Percentiles rank a stretch among this genome's conserved stretches.
Conservation (phyloP, 2,797 vertebrate genomes). For the Cheirogaleus major region DNA sequence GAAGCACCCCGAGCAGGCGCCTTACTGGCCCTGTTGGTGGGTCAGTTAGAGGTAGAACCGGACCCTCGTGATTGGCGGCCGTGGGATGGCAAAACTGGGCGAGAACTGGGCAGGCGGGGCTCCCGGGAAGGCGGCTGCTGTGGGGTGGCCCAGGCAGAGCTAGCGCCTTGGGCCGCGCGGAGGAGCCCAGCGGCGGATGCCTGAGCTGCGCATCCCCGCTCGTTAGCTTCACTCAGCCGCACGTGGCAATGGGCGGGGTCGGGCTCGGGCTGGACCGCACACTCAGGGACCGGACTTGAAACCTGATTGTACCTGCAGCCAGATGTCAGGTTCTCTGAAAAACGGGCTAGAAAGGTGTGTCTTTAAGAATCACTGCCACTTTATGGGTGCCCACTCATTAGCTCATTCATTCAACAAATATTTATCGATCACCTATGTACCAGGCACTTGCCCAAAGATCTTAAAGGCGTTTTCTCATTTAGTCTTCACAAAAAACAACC, state of each 20-base stretch:
- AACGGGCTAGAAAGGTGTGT: neutral
- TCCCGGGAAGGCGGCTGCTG: too few relatives aligned
- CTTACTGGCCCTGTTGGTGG: neutral
- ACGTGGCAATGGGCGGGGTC: neutral
- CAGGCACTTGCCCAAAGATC: neutral
- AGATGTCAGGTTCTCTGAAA: neutral
- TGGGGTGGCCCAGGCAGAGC: neutral
- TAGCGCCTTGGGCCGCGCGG: neutral
- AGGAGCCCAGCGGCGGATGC: neutral
- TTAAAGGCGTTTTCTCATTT: neutral
- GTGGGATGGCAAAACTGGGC: rapidly evolving
- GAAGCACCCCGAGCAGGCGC: rapidly evolving
- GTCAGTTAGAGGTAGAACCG: neutral
- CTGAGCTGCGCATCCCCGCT: neutral
- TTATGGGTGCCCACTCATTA: neutral
- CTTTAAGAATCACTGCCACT: neutral
- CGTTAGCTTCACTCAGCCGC: neutral
- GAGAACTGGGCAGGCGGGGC: rapidly evolving
- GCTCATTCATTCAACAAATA: neutral
- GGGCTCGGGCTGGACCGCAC: neutral
- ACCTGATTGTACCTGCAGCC: neutral
- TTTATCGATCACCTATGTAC: neutral
- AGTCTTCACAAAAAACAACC: neutral
- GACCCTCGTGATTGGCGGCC: neutral
- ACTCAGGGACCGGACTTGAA: neutral